Evolutionary conservation across 2,113 vertebrate species (phyloP).

Genomic region (Cyprinus carpio): DNA sequence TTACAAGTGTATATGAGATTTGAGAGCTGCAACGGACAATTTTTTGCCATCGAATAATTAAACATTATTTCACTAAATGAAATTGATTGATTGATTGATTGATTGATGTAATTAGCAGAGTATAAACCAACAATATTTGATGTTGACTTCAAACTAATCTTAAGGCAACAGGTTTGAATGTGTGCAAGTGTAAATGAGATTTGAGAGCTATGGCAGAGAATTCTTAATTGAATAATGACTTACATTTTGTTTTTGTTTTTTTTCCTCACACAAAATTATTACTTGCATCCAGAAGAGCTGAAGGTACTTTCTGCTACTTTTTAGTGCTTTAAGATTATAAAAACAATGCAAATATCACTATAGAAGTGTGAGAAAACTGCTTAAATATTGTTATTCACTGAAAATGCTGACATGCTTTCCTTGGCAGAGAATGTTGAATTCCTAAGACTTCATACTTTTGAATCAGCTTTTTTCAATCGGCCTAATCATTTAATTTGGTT

Average conservation of each 20-base stretch:
- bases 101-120: background rate
- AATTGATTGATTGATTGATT: no score
- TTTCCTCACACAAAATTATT: background rate
- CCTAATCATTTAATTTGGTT: no score
- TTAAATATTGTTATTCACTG: background rate
- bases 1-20: no score
- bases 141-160: background rate
- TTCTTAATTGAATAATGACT: background rate
- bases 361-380: background rate
- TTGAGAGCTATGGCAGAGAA: no score
- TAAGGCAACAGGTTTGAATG: background rate
- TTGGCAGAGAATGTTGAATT: no score
- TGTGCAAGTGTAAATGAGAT: no score
- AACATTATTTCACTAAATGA: no score
- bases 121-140: background rate
- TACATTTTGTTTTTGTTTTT: background rate
- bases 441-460: no score
- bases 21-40: no score
- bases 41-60: no score
- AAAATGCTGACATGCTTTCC: background rate
- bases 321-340: background rate
- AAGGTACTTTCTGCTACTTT: background rate
- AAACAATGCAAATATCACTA: background rate
- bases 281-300: background rate
- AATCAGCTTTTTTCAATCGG: no score